Evolutionary conservation across 2,797 vertebrate species (phyloP), one percentile per base, ranked within the genome.

Genomic region (Alcedo atthis): DNA sequence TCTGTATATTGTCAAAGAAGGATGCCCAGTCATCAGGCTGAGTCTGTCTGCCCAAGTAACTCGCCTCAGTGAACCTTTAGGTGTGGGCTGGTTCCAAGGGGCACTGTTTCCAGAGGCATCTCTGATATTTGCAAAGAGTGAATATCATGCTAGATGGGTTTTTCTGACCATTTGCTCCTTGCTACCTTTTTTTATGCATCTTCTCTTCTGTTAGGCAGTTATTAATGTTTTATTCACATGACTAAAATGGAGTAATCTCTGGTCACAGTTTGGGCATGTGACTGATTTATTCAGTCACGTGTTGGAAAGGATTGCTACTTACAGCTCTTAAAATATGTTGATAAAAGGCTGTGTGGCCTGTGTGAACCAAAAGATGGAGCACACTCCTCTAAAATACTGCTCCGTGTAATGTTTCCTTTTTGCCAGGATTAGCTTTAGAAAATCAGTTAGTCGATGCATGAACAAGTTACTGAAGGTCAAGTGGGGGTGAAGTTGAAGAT

Each of bases 361-460:
- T 68, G 8, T 62, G 81, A 93, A 73, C 96, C 96, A 94, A 96
- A 91, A 96, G 95, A 92, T 95, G 94, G 95, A 96, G 95, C 93
- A 95, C 94, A 70, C 70, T 94, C 81, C 95, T 96, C 94, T 94
- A 32, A 88, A 95, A 95, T 96, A 37, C 88, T 49, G 66, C 81
- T 89, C 51, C 90, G 49, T 91, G 48, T 49, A 90, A 30, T 0
- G 0, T 85, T 93, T 30, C 54, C 75, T 77, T 57, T 81, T 75
- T 2, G 19, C 64, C 73, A 66, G 84, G 73, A 81, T 85, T 87
- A 82, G 76, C 92, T 90, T 42, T 35, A 93, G 89, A 80, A 89
- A 94, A 93, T 85, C 81, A 43, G 69, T n/a, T 51, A 30, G 9
- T 48, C 6, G 6, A 49, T 92, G 76, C 86, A 43, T 74, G 84